These are phyloP conservation scores for Stichodactyla mertensii DNA, from an alignment of 64 coral and sea anemone genomes.

Conservation along the genomic window DNA sequence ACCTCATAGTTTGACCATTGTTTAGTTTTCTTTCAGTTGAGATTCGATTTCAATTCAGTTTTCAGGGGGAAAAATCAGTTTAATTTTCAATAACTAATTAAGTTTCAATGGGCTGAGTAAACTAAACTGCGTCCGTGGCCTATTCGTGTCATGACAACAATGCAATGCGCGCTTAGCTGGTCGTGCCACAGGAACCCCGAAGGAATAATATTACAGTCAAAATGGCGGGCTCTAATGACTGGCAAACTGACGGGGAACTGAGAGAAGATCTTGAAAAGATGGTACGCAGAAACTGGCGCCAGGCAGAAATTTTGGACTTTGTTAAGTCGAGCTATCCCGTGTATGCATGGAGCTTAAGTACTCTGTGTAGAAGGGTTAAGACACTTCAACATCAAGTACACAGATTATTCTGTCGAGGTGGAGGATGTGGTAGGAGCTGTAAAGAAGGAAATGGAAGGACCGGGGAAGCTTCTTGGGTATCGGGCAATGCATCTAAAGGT, in stretches of 20 bases:
- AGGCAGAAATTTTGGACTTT: slow-evolving; percentile 31
- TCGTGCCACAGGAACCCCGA: no score
- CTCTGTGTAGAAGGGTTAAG: neutral
- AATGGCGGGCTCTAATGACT: neutral
- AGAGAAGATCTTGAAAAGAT: slow-evolving; percentile 19
- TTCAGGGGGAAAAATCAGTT: no score
- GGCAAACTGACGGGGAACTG: neutral
- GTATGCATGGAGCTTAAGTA: slow-evolving; percentile 22
- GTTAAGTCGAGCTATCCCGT: neutral
- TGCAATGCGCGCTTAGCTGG: no score
- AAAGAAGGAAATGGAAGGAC: slow-evolving; percentile 23
- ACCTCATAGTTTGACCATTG: no score
- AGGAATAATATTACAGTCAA: no score
- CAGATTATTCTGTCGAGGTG: slow-evolving; percentile 10
- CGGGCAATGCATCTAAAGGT: neutral
- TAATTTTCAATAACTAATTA: no score
- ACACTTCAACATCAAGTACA: slow-evolving; percentile 14
- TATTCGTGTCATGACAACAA: neutral
- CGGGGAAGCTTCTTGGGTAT: slow-evolving; percentile 9
- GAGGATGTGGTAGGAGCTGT: slow-evolving; percentile 12
- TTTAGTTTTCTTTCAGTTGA: no score
- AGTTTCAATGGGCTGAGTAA: no score
- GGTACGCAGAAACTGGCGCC: neutral
- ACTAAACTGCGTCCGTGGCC: no score
- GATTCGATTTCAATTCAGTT: no score